Evolutionary conservation across 2,113 vertebrate species (phyloP), one percentile per base, ranked within the genome.

Genomic region (Sinocyclocheilus anshuiensis): DNA sequence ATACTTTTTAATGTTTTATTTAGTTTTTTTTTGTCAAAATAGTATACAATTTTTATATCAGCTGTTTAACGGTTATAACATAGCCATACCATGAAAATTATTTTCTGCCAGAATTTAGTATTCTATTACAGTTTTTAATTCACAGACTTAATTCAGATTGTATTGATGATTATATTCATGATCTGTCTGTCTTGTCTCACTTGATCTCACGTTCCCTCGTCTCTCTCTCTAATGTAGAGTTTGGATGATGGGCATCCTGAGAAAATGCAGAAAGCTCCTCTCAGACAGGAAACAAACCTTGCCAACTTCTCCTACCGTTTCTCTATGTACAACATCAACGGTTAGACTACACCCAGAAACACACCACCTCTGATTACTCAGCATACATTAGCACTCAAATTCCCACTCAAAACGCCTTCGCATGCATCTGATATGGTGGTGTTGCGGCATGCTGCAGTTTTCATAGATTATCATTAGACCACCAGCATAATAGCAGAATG

Each of bases 301-400:
- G 98, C 98, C 89, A 99, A 98, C 92, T 99, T 99, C 94, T 98
- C 97, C 22, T 99, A 99, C 90, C 97, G 98, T 26, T 99, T 99
- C 94, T 99, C 98, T 33, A 98, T 99, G 97, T 98, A 99, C 90
- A 99, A 99, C 92, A 95, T 99, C 88, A 99, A 99, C 90, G 98
- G 98, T 99, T 93, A 96, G 96, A 26, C 33, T 61, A 55, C 1
- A 61, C 72, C 50, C 11, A 48, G 45, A 12, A 2, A 50, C 72
- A 57, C 57, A 22, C 16, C 50, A 22, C 29, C 13, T 76, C n/a
- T 48, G 42, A 45, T 76, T 76, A 48, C 20, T 75, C 72, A 75
- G 42, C 72, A 45, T 48, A 24, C 72, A 12, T 42, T 74, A 24
- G n/a, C 22, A 75, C 22, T n/a, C 36, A 22, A 13, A 45, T n/a